Evolutionary conservation across 2,113 vertebrate species (phyloP).

Genomic region (Pelecanus crispus): DNA sequence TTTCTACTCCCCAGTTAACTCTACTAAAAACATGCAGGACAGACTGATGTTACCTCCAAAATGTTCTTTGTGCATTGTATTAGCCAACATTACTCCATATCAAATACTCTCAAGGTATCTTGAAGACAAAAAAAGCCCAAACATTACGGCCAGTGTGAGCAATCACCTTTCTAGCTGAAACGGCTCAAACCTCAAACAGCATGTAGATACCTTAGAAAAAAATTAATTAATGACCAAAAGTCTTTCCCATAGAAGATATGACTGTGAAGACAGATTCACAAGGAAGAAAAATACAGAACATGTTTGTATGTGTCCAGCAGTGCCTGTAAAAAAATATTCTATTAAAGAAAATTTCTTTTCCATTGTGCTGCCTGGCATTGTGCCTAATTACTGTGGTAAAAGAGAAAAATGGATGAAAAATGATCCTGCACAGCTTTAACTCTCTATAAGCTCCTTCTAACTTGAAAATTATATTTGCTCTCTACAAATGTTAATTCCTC

Average conservation of each 20-base stretch:
- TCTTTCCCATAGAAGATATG: not conserved
- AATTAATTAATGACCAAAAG: not conserved
- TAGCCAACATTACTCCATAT: not conserved
- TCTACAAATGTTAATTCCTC: not conserved
- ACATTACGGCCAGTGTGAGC: not conserved
- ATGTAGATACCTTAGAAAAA: not conserved
- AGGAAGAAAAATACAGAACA: not conserved
- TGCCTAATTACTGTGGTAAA: conserved; percentile 34
- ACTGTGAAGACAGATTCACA: not conserved
- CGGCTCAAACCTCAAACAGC: not conserved
- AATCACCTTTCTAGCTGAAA: not conserved
- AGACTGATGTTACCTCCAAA: not conserved
- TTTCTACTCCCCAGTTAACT: not conserved
- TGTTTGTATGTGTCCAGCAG: not conserved
- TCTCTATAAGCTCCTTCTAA: not conserved
- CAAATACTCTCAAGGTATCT: not conserved
- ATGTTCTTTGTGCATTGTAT: not conserved
- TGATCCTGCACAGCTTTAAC: not conserved
- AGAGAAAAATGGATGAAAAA: not conserved
- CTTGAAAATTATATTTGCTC: not conserved
- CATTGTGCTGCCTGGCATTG: conserved; percentile 11
- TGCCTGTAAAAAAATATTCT: not conserved
- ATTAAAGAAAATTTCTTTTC: conserved; percentile 18
- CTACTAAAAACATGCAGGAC: not conserved
- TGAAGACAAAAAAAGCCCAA: not conserved